These are phyloP conservation scores for Kudoa iwatai DNA, from an alignment of 30 jellyfish, hydroid and myxozoan genomes.

Conservation along the genomic window DNA sequence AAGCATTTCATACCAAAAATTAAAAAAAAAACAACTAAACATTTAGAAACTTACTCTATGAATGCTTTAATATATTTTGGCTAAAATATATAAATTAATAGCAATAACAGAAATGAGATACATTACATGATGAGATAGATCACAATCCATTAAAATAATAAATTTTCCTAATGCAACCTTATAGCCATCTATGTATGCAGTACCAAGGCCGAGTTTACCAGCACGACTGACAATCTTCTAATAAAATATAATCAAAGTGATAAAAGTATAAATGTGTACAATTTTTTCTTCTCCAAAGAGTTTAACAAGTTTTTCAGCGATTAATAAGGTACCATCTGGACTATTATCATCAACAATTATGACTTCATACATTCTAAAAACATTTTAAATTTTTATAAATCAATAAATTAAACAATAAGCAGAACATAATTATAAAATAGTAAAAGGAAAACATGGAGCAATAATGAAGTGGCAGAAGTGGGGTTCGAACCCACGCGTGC, in stretches of 20 bases:
- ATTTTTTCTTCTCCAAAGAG: conserved; percentile 44
- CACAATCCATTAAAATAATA: conserved; percentile 61
- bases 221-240: background rate
- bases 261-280: conserved; percentile 5
- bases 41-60: too few species aligned
- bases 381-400: background rate
- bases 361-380: conserved; percentile 16
- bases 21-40: too few species aligned
- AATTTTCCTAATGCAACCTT: conserved; percentile 38
- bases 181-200: conserved; percentile 69
- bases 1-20: too few species aligned
- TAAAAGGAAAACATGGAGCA: too few species aligned
- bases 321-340: conserved; percentile 80
- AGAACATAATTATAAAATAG: too few species aligned
- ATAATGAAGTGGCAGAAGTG: too few species aligned
- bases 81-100: too few species aligned
- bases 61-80: too few species aligned
- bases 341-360: conserved; percentile 57
- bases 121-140: conserved; percentile 61
- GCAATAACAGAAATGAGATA: too few species aligned
- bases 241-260: too few species aligned
- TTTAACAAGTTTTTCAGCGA: conserved; percentile 20
- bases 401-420: background rate
- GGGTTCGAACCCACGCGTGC: conserved; percentile 94
- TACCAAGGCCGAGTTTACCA: conserved; percentile 9